Conservation (phyloP, 2,797 vertebrate species). For the Tadarida brasiliensis region DNA sequence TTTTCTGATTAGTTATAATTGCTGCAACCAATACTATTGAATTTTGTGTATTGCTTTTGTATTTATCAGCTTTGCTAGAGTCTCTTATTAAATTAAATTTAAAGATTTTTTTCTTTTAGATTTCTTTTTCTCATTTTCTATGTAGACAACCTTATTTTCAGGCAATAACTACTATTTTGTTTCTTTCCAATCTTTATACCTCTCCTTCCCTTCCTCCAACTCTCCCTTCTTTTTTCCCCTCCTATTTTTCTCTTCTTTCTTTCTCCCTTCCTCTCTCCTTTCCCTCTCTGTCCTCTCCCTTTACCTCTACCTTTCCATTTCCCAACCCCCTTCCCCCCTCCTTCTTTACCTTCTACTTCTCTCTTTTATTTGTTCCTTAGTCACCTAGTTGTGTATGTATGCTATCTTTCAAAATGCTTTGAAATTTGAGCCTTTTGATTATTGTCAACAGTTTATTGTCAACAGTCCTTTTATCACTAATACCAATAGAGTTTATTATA, state of each 20-base stretch:
- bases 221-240: background rate
- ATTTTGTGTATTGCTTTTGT: background rate
- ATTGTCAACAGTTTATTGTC: slow-evolving; percentile 3
- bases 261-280: background rate
- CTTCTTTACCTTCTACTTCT: background rate
- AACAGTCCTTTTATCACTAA: background rate
- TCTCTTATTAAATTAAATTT: background rate
- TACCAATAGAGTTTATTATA: background rate
- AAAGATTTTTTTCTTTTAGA: background rate
- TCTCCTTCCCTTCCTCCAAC: background rate
- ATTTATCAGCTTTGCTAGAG: background rate
- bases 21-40: background rate
- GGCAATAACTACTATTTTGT: background rate
- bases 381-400: background rate
- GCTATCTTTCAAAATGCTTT: slow-evolving; percentile 15
- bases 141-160: background rate
- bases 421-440: slow-evolving; percentile 34
- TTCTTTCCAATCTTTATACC: background rate
- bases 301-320: background rate
- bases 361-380: background rate
- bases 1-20: slow-evolving; percentile 17
- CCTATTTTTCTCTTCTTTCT: background rate
- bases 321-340: too few species aligned
- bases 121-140: background rate
- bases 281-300: background rate